Evolutionary conservation across 2,888 invertebrate genomes (phyloP), one percentile per base, ranked within the genome.

Genomic region (Lamellibrachia columna): DNA sequence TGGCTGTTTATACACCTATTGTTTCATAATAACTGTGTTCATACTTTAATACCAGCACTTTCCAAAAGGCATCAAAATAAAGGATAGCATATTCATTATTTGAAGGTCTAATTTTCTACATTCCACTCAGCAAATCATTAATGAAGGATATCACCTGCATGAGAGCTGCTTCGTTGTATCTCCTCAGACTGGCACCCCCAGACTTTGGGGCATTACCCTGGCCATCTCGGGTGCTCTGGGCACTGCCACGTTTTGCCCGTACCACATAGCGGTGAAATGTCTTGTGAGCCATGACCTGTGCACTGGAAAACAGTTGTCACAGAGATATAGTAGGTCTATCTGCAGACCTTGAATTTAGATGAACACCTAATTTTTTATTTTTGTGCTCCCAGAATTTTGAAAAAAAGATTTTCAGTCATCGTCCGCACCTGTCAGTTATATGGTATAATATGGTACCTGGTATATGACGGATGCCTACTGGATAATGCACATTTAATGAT

Each of bases 201-300:
- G 98, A 98, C 95, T 98, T 97, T 0, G 98, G 97, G 8, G 96
- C 96, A 92, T 97, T 97, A 90, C 97, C 97, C 94, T 97, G 97
- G 53, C 94, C 94, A 95, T 98, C 98, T 91, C 97, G 97, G 0
- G 97, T 97, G 11, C 97, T 97, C 96, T 98, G 98, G 0, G 98
- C 97, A 90, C 98, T 98, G 0, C 98, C 98, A 96, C 98, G 98
- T 90, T 98, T 98, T 0, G 98, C 97, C 90, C 98, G 97, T 0
- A 98, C 98, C 8, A 98, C 98, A 95, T 98, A 99, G 92, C 98
- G 98, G 96, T 98, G 98, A 95, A 98, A 98, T 0, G 98, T 98
- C 97, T 98, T 98, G 95, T 98, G 98, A 1, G 96, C 97, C 95
- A 97, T 96, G 93, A 97, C 97, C 95, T 96, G 97, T 93, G 95